Evolutionary conservation across 2,797 vertebrate genomes (phyloP), one percentile per base, ranked within the genome.

Genomic region (Esox lucius): DNA sequence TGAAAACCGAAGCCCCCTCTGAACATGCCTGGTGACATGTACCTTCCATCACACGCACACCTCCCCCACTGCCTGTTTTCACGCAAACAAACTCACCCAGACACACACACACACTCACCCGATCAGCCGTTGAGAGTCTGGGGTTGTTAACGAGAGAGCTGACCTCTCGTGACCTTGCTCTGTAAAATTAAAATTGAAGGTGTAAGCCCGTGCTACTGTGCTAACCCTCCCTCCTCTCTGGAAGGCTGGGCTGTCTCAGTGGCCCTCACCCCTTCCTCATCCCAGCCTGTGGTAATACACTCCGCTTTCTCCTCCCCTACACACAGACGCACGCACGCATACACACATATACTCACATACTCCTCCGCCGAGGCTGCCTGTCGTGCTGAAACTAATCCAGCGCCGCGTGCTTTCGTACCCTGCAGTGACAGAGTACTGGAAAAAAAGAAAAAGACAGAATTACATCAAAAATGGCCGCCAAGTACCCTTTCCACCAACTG

Each of bases 1-100:
- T 89, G 81, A 84, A 90, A 91, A 80, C 64, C 33, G 42, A 69
- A 78, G 51, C 77, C 78, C 70, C 78, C 84, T 85, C 83, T 85
- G 78, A 80, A 85, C 84, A 81, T 79, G 80, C 79, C 76, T 82
- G 48, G 82, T 87, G 90, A 89, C 87, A 88, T 82, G 75, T 75
- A 72, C 77, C 82, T 86, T 91, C 86, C 81, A 87, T 90, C 88
- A 90, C 82, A 65, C 84, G 75, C 84, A 77, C 75, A 61, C 74
- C 51, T 16, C 31, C 51, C 49, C 39, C 16, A 65, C 77, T 39
- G 51, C 72, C 15, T 39, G 53, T 42, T 22, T 64, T 35, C 64
- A 51, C 62, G 35, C 73, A 67, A 48, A 26, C 66, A 39, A 64
- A 33, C 73, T 53, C 68, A 16, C 39, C 68, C 48, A 53, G 16